Conservation (phyloP, 1,140 invertebrate genomes). For the Drosophila yakuba region DNA sequence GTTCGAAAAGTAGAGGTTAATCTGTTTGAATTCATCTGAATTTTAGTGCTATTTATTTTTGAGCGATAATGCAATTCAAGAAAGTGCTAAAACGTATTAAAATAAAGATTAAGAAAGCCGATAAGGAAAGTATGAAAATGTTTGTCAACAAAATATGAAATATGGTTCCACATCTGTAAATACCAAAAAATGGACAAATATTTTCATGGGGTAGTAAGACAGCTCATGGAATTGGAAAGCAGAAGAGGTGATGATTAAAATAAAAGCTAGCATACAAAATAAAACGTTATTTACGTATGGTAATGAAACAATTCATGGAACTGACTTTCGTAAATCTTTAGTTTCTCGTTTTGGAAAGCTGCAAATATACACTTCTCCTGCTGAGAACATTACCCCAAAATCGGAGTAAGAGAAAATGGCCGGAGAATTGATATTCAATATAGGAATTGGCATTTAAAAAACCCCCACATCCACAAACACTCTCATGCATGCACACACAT, state of each 20-base stretch:
- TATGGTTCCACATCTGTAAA: background rate
- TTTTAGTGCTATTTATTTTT: too few species aligned
- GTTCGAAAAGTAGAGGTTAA: too few species aligned
- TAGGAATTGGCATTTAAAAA: constrained; percentile 29
- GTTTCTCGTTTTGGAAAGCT: background rate
- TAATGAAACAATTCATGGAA: background rate
- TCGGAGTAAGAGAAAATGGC: constrained; percentile 23
- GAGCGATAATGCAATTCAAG: too few species aligned
- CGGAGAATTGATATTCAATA: constrained; percentile 41
- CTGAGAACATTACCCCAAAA: constrained; percentile 22
- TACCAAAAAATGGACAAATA: too few species aligned
- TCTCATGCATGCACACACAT: background rate
- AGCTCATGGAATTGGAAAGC: background rate
- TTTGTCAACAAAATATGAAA: background rate
- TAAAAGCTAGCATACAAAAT: background rate
- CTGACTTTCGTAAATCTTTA: too few species aligned
- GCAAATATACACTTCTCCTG: background rate
- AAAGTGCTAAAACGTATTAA: too few species aligned
- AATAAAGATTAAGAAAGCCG: too few species aligned
- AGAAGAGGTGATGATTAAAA: background rate
- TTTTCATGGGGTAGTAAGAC: too few species aligned
- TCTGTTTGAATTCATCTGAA: too few species aligned
- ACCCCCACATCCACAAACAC: constrained; percentile 12
- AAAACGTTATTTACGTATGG: background rate
- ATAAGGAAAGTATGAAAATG: too few species aligned